Conservation (phyloP, 2,113 vertebrate species). For the Corythoichthys intestinalis region DNA sequence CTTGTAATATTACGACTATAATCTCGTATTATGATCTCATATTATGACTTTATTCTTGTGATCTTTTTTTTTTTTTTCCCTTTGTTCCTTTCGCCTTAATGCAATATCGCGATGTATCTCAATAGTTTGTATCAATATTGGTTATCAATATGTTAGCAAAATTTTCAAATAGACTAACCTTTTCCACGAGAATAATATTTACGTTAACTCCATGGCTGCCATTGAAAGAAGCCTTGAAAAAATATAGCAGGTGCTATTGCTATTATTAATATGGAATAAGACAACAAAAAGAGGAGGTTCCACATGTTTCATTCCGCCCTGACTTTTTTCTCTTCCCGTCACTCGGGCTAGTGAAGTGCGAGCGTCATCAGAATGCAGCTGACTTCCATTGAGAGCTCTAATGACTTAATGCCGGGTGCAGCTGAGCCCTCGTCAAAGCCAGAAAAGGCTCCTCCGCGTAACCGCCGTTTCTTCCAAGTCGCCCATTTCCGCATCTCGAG, state of each 20-base stretch:
- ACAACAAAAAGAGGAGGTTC: not conserved
- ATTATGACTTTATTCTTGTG: no score
- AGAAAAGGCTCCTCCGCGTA: slow-evolving; percentile 24
- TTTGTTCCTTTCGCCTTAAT: no score
- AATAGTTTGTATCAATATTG: no score
- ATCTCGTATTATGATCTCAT: no score
- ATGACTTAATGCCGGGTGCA: slow-evolving; percentile 35
- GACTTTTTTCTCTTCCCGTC: not conserved
- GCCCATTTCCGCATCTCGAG: slow-evolving; percentile 47
- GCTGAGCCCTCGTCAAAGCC: slow-evolving; percentile 55
- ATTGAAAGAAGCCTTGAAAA: not conserved
- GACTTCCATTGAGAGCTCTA: slow-evolving; percentile 44
- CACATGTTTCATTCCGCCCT: not conserved
- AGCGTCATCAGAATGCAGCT: slow-evolving; percentile 51
- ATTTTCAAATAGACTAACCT: no score
- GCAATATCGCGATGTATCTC: no score
- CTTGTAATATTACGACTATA: no score
- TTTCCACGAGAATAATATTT: no score
- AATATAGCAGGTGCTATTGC: not conserved
- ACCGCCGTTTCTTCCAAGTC: slow-evolving; percentile 18
- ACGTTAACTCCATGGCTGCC: no score
- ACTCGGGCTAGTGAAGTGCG: slow-evolving; percentile 34
- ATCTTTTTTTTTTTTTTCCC: no score
- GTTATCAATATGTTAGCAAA: no score
- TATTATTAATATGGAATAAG: not conserved